phyloP scores from a whole-genome alignment of 1,140 invertebrate genomes.

The Anastatus disparis region DNA sequence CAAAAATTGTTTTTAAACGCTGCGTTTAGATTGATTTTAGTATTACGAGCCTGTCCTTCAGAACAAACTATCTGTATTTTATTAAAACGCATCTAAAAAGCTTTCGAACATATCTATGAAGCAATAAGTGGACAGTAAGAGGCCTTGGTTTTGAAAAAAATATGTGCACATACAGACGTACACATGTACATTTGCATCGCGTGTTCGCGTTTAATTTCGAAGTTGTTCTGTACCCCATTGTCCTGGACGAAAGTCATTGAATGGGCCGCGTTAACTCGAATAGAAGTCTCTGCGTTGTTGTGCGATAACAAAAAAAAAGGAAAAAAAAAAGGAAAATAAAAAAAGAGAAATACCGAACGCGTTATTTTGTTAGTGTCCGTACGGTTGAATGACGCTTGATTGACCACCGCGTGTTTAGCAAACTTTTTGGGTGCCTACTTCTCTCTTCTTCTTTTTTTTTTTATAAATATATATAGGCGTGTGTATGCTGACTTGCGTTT shows the following conservation, averaged over 20 bases:
- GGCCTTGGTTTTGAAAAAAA: too few species aligned
- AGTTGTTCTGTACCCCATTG: conserved; percentile 25
- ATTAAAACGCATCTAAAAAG: too few species aligned
- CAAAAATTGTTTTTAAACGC: too few species aligned
- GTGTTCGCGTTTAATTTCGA: neutral
- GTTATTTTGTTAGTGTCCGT: conserved; percentile 45
- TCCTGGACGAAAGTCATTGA: conserved; percentile 46
- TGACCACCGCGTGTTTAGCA: conserved; percentile 47
- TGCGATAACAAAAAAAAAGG: conserved; percentile 17
- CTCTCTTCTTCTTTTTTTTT: too few species aligned
- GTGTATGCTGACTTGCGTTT: too few species aligned
- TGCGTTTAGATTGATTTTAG: too few species aligned
- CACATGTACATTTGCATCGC: neutral
- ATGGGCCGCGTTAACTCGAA: conserved; percentile 43
- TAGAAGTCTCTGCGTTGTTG: conserved; percentile 34
- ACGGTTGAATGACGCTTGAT: conserved; percentile 51
- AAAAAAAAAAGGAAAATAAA: conserved; percentile 1
- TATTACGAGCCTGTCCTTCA: too few species aligned
- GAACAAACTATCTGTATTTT: too few species aligned
- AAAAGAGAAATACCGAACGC: neutral
- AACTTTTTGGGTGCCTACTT: too few species aligned
- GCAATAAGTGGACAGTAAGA: neutral
- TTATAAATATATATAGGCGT: too few species aligned
- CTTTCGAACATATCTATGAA: neutral
- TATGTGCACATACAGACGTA: neutral